phyloP scores from a whole-genome alignment of 2,888 invertebrate species.

The Dryadula phaetusa region DNA sequence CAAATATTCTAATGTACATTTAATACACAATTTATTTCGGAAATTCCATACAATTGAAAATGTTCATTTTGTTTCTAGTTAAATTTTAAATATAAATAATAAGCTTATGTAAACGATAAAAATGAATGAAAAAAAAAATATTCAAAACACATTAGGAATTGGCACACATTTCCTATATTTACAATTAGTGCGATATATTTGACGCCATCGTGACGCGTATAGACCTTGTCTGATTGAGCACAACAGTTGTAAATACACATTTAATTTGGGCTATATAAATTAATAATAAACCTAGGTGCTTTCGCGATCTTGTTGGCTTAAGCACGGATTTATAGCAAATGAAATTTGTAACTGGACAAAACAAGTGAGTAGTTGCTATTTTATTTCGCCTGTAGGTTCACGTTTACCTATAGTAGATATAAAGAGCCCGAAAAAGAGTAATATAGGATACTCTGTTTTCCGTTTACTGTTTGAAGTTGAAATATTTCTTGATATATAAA shows the following conservation, averaged over 20 bases:
- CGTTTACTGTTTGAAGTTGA: no score
- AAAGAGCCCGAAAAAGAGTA: no score
- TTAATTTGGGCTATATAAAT: neutral
- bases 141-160: conserved; percentile 5
- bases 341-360: no score
- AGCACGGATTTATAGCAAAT: no score
- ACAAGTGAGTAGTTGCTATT: no score
- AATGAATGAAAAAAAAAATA: neutral
- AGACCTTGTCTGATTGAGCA: neutral
- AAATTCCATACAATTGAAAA: neutral
- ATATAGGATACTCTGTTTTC: no score
- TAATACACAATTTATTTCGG: neutral
- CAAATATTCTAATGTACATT: no score
- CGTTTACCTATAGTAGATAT: no score
- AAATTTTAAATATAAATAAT: neutral
- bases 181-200: neutral
- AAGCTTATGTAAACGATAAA: neutral
- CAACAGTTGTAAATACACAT: neutral
- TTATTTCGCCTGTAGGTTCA: no score
- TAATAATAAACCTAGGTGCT: neutral
- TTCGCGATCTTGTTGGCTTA: neutral
- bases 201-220: neutral
- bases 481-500: no score
- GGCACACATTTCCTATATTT: conserved; percentile 7
- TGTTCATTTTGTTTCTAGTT: neutral